Percentiles rank a stretch among this genome's conserved stretches.
These are phyloP conservation scores for Hirundo rustica DNA, from an alignment of 2,797 vertebrate species.

Conservation along the genomic window DNA sequence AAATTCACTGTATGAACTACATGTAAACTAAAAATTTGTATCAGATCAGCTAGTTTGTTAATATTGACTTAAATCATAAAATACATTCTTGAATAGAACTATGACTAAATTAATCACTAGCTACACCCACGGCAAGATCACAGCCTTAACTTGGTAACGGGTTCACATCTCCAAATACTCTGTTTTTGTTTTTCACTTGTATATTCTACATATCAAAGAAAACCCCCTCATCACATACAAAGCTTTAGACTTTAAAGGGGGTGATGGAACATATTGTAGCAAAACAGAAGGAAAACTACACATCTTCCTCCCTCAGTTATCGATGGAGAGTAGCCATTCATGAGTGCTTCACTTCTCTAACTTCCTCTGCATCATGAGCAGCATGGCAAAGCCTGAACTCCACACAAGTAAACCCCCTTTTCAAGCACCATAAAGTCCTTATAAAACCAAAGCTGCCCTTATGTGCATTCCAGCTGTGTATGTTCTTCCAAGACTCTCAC, in stretches of 20 bases:
- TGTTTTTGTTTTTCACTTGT: not conserved
- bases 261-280: not conserved
- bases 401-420: not conserved
- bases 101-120: not conserved
- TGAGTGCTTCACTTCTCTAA: not conserved
- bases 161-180: not conserved
- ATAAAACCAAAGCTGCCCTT: not conserved
- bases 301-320: fast-evolving
- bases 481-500: not conserved
- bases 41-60: not conserved
- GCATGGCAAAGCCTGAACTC: not conserved
- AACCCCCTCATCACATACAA: not conserved
- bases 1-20: not conserved
- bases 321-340: not conserved
- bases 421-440: not conserved
- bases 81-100: not conserved
- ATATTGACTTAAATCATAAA: not conserved
- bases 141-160: not conserved
- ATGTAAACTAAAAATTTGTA: not conserved
- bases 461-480: not conserved
- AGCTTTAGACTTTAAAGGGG: not conserved
- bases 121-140: not conserved
- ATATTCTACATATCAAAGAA: not conserved
- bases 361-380: not conserved
- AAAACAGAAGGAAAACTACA: not conserved